A percentile compares a stretch with the other conserved stretches of the same genome.
phyloP scores from a whole-genome alignment of 2,888 invertebrate species.

The Pyrrhia umbra region DNA sequence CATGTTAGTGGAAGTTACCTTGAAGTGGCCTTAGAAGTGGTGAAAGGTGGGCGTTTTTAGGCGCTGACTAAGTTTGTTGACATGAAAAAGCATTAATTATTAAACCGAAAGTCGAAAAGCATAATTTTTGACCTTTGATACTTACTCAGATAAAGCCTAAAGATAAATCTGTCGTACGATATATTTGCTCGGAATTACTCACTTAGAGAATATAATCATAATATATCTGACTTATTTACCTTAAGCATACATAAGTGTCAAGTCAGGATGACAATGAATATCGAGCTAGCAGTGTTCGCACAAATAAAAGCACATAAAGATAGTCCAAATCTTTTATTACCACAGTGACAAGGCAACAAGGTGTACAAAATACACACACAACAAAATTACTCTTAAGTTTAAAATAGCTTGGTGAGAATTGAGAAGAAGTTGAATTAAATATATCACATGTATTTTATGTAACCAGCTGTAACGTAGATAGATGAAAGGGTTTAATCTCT shows the following conservation, averaged over 20 bases:
- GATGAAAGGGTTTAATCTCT: no score
- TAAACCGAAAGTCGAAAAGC: no score
- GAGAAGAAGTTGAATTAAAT: no score
- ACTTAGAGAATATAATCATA: conserved; percentile 15
- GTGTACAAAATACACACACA: conserved; percentile 5
- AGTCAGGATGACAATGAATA: conserved; percentile 29
- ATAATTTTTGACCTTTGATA: no score
- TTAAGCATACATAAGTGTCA: conserved; percentile 1
- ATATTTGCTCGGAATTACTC: conserved; percentile 8
- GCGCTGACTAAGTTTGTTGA: no score
- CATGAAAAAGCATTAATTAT: no score
- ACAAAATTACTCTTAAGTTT: conserved; percentile 5
- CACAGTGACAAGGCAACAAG: conserved; percentile 18
- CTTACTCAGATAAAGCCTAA: not conserved
- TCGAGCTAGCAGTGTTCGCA: conserved; percentile 22
- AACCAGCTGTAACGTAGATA: no score
- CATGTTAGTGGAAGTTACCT: no score
- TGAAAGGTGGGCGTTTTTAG: no score
- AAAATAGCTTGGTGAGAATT: conserved; percentile 7
- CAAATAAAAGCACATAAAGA: conserved; percentile 53
- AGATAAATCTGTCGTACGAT: not conserved
- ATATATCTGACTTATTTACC: conserved; percentile 25
- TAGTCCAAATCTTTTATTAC: conserved; percentile 49
- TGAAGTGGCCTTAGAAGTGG: no score
- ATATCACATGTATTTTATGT: no score